These are phyloP conservation scores for Epinephelus coioides DNA, from an alignment of 2,797 vertebrate genomes.

Conservation along the genomic window DNA sequence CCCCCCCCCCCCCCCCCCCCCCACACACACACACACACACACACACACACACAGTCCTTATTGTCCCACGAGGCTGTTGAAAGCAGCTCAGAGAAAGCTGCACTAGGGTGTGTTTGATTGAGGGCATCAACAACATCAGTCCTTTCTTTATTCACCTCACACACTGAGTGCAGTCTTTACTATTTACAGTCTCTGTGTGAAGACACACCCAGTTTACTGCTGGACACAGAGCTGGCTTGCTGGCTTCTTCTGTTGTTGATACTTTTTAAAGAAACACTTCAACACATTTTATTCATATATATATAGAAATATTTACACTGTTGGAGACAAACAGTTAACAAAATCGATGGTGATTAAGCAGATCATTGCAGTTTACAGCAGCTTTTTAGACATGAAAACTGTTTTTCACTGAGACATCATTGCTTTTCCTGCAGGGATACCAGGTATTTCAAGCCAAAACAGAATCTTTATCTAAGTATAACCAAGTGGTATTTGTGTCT, in stretches of 20 bases:
- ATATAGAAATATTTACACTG: too few species aligned
- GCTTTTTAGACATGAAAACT: too few species aligned
- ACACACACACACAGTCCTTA: background rate
- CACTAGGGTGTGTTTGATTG: constrained; percentile 23
- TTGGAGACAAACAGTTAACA: too few species aligned
- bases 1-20: too few species aligned
- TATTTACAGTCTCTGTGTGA: background rate
- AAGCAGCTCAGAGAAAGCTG: constrained; percentile 35
- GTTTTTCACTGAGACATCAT: too few species aligned
- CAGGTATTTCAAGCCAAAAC: too few species aligned
- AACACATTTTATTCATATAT: too few species aligned
- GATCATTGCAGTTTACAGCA: too few species aligned
- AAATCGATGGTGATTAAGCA: too few species aligned
- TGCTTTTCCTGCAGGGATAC: too few species aligned
- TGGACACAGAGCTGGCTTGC: background rate
- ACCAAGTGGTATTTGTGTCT: too few species aligned
- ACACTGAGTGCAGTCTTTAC: constrained; percentile 3
- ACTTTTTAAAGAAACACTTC: background rate
- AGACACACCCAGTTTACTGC: background rate
- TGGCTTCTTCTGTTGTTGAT: background rate
- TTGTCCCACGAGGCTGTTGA: constrained; percentile 19
- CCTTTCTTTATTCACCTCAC: constrained; percentile 25
- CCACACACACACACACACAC: constrained; percentile 23
- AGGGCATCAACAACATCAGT: constrained; percentile 24
- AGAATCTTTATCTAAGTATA: too few species aligned